Evolutionary conservation across 1,140 invertebrate genomes (phyloP).

Genomic region (Neodiprion fabricii): DNA sequence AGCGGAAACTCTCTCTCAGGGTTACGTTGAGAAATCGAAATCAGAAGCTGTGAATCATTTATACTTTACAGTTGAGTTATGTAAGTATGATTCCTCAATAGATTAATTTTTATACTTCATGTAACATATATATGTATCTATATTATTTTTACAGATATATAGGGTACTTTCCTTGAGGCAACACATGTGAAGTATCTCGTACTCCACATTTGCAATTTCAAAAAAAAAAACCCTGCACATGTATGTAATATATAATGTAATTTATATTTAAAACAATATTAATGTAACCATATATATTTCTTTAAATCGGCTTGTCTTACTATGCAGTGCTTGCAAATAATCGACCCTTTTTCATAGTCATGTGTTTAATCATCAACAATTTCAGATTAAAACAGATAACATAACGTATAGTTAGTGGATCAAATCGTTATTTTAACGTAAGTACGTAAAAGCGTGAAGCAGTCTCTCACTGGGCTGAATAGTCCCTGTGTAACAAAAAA

Average conservation of each 20-base stretch:
- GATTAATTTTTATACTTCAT: background rate
- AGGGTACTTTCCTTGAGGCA: background rate
- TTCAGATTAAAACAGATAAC: background rate
- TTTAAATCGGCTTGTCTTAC: background rate
- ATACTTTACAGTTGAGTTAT: background rate
- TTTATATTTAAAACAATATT: background rate
- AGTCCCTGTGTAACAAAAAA: background rate
- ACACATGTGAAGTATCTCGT: background rate
- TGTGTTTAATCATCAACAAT: background rate
- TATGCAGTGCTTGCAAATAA: background rate
- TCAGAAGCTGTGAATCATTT: background rate
- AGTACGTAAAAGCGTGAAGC: constrained; percentile 1
- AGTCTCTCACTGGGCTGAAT: constrained; percentile 4
- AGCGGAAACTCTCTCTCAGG: background rate
- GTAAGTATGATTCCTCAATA: background rate
- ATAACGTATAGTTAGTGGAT: background rate
- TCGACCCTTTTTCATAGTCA: background rate
- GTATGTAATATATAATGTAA: no score
- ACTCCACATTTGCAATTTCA: no score
- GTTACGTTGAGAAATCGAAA: background rate
- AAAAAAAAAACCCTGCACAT: background rate
- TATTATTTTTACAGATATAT: background rate
- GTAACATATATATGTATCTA: background rate
- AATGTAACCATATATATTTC: background rate
- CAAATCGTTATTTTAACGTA: background rate